Evolutionary conservation across 35 echinoderm and acorn worm genomes (phyloP), one percentile per base, ranked within the genome.

Genomic region (Ptychodera flava): DNA sequence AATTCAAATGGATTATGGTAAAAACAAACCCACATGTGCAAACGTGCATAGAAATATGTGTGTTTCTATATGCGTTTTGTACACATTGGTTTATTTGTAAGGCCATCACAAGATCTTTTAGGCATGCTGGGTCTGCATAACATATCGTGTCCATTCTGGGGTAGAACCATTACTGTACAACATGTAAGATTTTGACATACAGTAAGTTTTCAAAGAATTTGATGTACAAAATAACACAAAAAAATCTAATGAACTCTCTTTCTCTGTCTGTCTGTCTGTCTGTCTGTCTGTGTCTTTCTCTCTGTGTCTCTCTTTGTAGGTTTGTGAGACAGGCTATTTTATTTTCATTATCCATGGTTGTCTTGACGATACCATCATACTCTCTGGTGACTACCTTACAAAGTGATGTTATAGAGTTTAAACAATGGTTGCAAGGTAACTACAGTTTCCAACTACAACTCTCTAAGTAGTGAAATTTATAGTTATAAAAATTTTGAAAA

Each of bases 301-400:
- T 29, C 16, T 77, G 1, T 36, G 38, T 36, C 34, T 75, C 79
- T 85, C 16, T 36, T 31, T 16, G 16, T 81, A 97, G 94, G 35
- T 98, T 91, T 94, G 95, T 98, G 0, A 86, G 95, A 22, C 90
- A 91, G 36, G 93, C 92, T n/a, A 38, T 98, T 16, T 76, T 98
- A 82, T 98, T 98, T 92, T 89, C 95, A 0, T 77, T 98, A 84
- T 88, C 95, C 79, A 98, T 98, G 95, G 92, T 98, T 79, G 92
- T 93, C 33, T 83, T 98, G n/a, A 98, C 90, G 81, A 88, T 98
- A 0, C 92, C 95, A 77, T 35, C 90, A 83, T 90, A 94, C 36
- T 77, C 91, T 12, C 79, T 98, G 22, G 88, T 88, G 1, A 86
- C 90, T 0, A 92, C 94, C 79, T 85, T 98, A 15, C 95, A 98